Evolutionary conservation across 2,888 invertebrate species (phyloP).

Genomic region (Cheilosia soror): DNA sequence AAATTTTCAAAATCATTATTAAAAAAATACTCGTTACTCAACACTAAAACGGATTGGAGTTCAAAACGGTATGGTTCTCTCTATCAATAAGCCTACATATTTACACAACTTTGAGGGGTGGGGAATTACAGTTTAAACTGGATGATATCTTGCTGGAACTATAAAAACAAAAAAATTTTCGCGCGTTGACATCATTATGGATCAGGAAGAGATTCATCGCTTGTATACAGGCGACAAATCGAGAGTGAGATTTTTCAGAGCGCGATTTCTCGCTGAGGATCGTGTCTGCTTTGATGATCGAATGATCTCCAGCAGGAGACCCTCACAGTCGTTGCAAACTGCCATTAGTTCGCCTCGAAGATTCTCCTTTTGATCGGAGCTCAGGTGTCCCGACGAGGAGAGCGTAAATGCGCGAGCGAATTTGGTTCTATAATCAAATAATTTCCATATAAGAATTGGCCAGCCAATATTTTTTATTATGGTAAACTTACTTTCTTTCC

Average conservation of each 20-base stretch:
- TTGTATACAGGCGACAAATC: constrained; percentile 93
- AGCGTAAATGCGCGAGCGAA: constrained; percentile 87
- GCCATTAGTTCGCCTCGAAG: constrained; percentile 92
- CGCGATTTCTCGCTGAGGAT: constrained; percentile 92
- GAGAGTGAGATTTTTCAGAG: constrained; percentile 91
- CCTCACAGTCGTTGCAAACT: constrained; percentile 97
- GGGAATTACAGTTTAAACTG: constrained; percentile 40
- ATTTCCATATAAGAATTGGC: not conserved
- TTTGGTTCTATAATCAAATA: constrained; percentile 84
- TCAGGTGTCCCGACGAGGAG: constrained; percentile 82
- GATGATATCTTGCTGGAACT: constrained; percentile 61
- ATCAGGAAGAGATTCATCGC: constrained; percentile 75
- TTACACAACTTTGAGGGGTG: constrained; percentile 47
- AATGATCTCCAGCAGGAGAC: constrained; percentile 96
- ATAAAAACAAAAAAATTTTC: constrained; percentile 37
- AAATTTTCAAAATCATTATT: constrained; percentile 63
- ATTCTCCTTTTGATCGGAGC: constrained; percentile 86
- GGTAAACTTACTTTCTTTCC: constrained; percentile 85
- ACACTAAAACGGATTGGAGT: constrained; percentile 75
- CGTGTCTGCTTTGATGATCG: constrained; percentile 91
- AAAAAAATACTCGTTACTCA: constrained; percentile 72
- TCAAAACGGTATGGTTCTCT: constrained; percentile 67
- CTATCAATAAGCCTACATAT: constrained; percentile 38
- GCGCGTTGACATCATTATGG: constrained; percentile 32
- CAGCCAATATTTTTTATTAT: not conserved